A percentile compares a stretch with the other conserved stretches of the same genome.
phyloP scores from a whole-genome alignment of 2,113 vertebrate genomes.

The Solea solea region DNA sequence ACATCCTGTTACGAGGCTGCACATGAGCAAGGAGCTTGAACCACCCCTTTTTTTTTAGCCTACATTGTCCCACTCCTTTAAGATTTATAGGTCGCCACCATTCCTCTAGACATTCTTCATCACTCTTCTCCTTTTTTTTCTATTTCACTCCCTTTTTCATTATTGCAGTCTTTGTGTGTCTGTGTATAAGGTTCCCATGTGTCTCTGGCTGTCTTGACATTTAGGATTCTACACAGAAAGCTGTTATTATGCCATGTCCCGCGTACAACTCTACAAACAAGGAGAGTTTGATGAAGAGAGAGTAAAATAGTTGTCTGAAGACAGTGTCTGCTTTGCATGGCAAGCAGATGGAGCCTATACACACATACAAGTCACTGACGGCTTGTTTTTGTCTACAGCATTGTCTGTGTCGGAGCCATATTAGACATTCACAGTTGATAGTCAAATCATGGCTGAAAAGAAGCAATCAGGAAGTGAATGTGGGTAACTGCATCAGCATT shows the following conservation, averaged over 20 bases:
- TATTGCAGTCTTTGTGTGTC: background rate
- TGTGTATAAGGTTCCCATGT: background rate
- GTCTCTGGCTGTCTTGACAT: conserved; percentile 18
- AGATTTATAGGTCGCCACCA: conserved; percentile 13
- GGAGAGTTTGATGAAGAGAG: background rate
- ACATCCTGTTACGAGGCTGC: conserved; percentile 10
- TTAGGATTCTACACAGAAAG: background rate
- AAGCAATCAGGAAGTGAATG: too few relatives aligned
- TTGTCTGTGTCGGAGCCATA: background rate
- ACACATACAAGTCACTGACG: background rate
- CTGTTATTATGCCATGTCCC: background rate
- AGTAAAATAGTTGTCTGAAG: conserved; percentile 12
- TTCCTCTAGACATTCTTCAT: background rate
- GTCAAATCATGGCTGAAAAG: too few relatives aligned
- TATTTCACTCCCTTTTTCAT: background rate
- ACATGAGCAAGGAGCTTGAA: conserved; percentile 20
- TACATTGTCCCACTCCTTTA: conserved; percentile 1
- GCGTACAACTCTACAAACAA: conserved; percentile 7
- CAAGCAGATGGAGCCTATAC: conserved; percentile 2
- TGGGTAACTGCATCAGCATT: too few relatives aligned
- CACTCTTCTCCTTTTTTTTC: conserved; percentile 1
- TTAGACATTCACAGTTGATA: too few relatives aligned
- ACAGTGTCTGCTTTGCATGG: conserved; percentile 1
- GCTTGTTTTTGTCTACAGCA: background rate
- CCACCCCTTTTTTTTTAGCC: background rate